Evolutionary conservation across 30 jellyfish, hydroid and myxozoan species (phyloP).

Genomic region (Nemopilema nomurai): DNA sequence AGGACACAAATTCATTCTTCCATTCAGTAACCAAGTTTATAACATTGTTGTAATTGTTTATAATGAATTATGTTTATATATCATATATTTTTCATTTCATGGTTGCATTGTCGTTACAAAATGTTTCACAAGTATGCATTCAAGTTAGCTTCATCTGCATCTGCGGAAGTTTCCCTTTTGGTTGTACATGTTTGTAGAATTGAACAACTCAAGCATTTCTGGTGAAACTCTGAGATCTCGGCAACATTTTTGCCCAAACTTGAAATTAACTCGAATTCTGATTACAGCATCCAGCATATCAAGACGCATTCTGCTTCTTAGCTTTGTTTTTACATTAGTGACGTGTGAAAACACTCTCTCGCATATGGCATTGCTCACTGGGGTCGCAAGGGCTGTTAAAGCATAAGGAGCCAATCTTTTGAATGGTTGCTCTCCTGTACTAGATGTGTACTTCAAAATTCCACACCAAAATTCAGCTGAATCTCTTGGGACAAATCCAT

Average conservation of each 20-base stretch:
- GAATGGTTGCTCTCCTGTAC: constrained; percentile 8
- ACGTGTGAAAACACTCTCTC: constrained; percentile 63
- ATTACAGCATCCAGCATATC: constrained; percentile 58
- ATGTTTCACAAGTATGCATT: not conserved
- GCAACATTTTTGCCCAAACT: constrained; percentile 46
- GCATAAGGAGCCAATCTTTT: constrained; percentile 23
- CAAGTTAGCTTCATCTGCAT: not conserved
- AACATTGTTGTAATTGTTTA: not conserved
- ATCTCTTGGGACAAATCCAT: constrained; percentile 39
- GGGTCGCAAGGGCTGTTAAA: constrained; percentile 58
- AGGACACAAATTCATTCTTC: not conserved
- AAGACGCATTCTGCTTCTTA: constrained; percentile 54
- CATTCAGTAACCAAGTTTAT: not conserved
- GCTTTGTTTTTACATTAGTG: constrained; percentile 56
- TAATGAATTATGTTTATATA: not conserved
- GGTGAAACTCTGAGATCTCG: constrained; percentile 44
- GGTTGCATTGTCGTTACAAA: not conserved
- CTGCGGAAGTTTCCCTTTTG: constrained; percentile 5
- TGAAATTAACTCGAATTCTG: constrained; percentile 51
- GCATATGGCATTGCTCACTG: constrained; percentile 70
- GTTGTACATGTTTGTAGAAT: constrained; percentile 28
- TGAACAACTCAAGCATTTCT: constrained; percentile 44
- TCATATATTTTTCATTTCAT: not conserved
- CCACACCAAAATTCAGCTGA: constrained; percentile 48
- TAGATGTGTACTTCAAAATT: constrained; percentile 17